These are phyloP conservation scores for Catocala sponsa DNA, from an alignment of 2,888 invertebrate genomes.

Conservation along the genomic window DNA sequence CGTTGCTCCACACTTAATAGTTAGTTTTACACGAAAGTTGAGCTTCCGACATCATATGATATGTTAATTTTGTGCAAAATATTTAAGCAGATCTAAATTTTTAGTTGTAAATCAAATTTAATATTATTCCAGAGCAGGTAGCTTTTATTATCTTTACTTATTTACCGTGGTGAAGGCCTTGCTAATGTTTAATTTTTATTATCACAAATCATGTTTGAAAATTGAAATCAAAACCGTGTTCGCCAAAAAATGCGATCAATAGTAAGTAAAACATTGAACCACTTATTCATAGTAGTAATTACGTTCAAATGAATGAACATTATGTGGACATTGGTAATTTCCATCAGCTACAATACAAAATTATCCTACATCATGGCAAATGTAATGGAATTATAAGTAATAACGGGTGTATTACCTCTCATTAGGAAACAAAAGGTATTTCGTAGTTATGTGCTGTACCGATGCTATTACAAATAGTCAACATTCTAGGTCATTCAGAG, in stretches of 20 bases:
- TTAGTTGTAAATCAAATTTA: too few species aligned
- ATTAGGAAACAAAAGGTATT: conserved; percentile 48
- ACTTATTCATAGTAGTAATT: conserved; percentile 26
- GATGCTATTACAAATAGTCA: conserved; percentile 21
- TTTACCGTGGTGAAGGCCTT: too few species aligned
- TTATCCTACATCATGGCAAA: conserved; percentile 47
- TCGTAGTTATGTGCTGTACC: conserved; percentile 11
- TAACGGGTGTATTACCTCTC: conserved; percentile 39
- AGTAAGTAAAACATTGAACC: not conserved
- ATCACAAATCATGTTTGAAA: too few species aligned
- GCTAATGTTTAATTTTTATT: too few species aligned
- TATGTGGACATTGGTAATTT: conserved; percentile 35
- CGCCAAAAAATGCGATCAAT: not conserved
- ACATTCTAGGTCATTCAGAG: conserved; percentile 34
- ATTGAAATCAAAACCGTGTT: not conserved
- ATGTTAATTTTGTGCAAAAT: conserved; percentile 11
- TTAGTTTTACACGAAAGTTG: conserved; percentile 33
- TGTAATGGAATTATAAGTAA: conserved; percentile 44
- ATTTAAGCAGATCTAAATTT: not conserved
- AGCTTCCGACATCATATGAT: conserved; percentile 31
- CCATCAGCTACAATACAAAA: conserved; percentile 34
- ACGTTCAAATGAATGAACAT: conserved; percentile 28
- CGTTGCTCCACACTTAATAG: conserved; percentile 39
- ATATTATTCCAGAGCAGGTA: not conserved
- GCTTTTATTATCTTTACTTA: too few species aligned